Base-by-base conservation (phyloP, 2,888 invertebrate species). In the Apodemia zela region DNA sequence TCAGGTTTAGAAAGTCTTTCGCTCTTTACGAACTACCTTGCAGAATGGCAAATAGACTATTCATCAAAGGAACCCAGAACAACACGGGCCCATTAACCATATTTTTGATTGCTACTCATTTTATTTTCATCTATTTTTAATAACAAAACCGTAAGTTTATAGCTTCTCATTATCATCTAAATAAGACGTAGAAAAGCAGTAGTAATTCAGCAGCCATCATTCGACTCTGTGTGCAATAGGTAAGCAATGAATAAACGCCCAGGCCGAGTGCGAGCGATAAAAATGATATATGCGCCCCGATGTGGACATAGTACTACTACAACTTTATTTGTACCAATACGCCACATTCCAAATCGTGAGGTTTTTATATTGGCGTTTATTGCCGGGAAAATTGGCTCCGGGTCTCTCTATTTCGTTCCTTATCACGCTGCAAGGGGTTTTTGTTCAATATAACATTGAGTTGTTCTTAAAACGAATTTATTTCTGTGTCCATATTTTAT, bases 201-300 rank as follows among this genome's bases (percentile, higher is more conserved):
- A 61, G 69, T 67, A 65, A 64, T 54, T 54, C 63, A 68, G 63
- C 68, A 80, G 78, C 81, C 81, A 79, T 85, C 83, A 84, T 73
- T 79, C 73, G 75, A 73, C 75, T 78, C 77, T 81, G 84, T 80
- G 78, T 87, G 88, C 89, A 89, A 89, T 91, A 91, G 89, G 90
- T 89, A 85, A 87, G 85, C 89, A 87, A 88, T 89, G 89, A 91
- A 91, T 89, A 89, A 88, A 85, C 84, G 84, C 77, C 77, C 79
- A 82, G 80, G 76, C 80, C 80, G 82, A 86, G 86, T 83, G 82
- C 82, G 81, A 80, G 82, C 89, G 90, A 92, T 92, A 92, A 92
- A 92, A 92, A 91, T 92, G 90, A 92, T 88, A 89, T 89, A 92
- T 87, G 84, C 72, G 73, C 74, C 71, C 81, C 81, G 77, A 84